Evolutionary conservation across 2,888 invertebrate genomes (phyloP).

Genomic region (Rhagium mordax): DNA sequence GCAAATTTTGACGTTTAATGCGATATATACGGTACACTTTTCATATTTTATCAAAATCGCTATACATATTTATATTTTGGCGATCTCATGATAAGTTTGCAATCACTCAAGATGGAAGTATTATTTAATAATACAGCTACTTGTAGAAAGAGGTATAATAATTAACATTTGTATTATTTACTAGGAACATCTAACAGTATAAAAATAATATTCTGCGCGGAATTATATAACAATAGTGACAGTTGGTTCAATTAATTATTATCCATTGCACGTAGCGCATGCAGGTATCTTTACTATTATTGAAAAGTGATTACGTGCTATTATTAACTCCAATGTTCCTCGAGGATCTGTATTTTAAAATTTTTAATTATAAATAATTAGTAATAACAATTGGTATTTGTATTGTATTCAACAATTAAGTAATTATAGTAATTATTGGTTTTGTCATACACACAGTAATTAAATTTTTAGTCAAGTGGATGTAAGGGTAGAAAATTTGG

Average conservation of each 20-base stretch:
- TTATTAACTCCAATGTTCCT: background rate
- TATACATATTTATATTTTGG: background rate
- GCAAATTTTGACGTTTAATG: constrained; percentile 4
- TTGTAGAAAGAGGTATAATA: background rate
- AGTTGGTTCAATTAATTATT: background rate
- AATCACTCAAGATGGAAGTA: background rate
- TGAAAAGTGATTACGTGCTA: background rate
- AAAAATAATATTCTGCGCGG: background rate
- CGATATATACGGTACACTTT: background rate
- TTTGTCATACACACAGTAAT: too few species aligned
- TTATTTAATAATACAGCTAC: background rate
- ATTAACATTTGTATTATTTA: background rate
- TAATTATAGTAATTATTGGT: too few species aligned
- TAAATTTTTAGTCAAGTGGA: too few species aligned
- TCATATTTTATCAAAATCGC: constrained; percentile 8
- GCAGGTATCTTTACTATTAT: background rate
- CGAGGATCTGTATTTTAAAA: too few species aligned
- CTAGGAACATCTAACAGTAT: background rate
- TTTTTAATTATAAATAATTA: too few species aligned
- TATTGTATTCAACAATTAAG: too few species aligned
- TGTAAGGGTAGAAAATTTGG: too few species aligned
- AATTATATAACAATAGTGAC: background rate
- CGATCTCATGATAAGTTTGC: background rate
- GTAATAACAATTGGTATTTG: too few species aligned
- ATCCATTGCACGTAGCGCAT: background rate